Evolutionary conservation across 2,113 vertebrate genomes (phyloP).

Genomic region (Bufo bufo): DNA sequence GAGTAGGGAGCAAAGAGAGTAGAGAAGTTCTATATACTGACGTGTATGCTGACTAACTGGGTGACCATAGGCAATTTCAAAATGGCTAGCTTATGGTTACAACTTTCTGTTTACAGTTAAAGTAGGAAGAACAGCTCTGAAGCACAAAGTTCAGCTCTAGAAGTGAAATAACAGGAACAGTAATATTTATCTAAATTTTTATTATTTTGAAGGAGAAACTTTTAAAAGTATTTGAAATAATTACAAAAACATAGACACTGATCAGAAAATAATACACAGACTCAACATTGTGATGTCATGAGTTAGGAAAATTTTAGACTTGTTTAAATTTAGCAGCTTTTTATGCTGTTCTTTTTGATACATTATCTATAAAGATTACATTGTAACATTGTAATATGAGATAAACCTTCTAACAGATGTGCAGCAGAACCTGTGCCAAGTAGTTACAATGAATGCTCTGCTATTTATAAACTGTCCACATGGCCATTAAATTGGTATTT

Average conservation of each 20-base stretch:
- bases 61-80: too few relatives aligned
- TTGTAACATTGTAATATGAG: constrained; percentile 10
- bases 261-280: background rate
- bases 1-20: too few relatives aligned
- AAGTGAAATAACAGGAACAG: background rate
- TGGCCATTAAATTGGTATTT: background rate
- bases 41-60: too few relatives aligned
- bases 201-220: background rate
- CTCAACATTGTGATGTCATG: background rate
- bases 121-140: background rate
- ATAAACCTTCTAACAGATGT: constrained; percentile 41
- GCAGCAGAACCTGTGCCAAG: background rate
- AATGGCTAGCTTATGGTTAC: too few relatives aligned
- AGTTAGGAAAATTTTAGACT: background rate
- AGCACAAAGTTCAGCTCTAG: background rate
- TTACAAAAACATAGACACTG: background rate
- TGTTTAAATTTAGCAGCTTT: constrained; percentile 8
- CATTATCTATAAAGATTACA: constrained; percentile 16
- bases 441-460: constrained; percentile 3
- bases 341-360: constrained; percentile 23
- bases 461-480: constrained; percentile 32
- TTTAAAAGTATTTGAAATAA: background rate
- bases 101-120: too few relatives aligned
- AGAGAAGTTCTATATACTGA: too few relatives aligned
- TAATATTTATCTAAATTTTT: background rate